phyloP scores from a whole-genome alignment of 2,888 invertebrate species.

The Palloptera scutellata region DNA sequence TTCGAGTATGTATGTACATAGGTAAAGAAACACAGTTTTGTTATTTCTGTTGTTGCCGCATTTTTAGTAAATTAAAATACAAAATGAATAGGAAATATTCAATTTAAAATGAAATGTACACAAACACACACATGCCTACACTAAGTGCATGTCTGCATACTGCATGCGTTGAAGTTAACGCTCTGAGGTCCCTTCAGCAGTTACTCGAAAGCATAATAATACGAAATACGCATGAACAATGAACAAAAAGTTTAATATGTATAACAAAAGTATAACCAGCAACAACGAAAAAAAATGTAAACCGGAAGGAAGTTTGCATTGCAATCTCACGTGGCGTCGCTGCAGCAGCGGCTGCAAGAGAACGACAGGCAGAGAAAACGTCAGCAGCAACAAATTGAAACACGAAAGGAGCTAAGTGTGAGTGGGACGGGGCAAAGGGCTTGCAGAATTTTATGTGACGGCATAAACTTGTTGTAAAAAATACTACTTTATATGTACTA shows the following conservation, averaged over 20 bases:
- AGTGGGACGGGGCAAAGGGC: too few species aligned
- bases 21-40: background rate
- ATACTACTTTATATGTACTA: too few species aligned
- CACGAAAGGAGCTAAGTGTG: too few species aligned
- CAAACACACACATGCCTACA: too few species aligned
- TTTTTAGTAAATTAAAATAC: slow-evolving; percentile 21
- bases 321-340: slow-evolving; percentile 21
- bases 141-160: too few species aligned
- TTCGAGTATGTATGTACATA: too few species aligned
- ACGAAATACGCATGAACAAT: slow-evolving; percentile 3
- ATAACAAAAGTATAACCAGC: slow-evolving; percentile 9
- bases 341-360: too few species aligned
- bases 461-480: too few species aligned
- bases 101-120: slow-evolving; percentile 9
- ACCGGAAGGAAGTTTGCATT: slow-evolving; percentile 24
- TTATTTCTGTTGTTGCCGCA: slow-evolving; percentile 7
- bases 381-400: background rate
- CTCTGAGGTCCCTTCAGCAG: background rate
- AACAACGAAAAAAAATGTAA: slow-evolving; percentile 7
- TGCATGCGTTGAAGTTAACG: too few species aligned
- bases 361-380: background rate
- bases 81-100: slow-evolving; percentile 30
- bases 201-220: slow-evolving; percentile 12
- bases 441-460: too few species aligned
- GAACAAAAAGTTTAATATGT: background rate